phyloP scores from a whole-genome alignment of 2,888 invertebrate species.

The Tenthredo scrophulariae region DNA sequence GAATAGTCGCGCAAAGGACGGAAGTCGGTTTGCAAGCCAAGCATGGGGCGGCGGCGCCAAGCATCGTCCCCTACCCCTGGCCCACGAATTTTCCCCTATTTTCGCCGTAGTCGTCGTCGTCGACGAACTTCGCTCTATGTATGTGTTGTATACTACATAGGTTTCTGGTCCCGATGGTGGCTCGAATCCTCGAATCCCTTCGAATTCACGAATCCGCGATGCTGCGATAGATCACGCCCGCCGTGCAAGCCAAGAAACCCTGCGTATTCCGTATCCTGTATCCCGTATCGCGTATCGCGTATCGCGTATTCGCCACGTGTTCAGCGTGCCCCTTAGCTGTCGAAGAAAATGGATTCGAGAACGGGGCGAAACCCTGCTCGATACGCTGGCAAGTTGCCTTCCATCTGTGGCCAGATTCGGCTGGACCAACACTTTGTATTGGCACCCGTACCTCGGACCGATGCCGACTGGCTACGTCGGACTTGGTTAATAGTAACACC shows the following conservation, averaged over 20 bases:
- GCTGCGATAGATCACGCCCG: constrained; percentile 73
- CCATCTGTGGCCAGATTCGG: constrained; percentile 23
- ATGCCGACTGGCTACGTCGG: not conserved
- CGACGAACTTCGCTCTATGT: constrained; percentile 29
- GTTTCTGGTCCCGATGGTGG: not conserved
- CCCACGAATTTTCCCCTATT: constrained; percentile 50
- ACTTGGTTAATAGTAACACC: not conserved
- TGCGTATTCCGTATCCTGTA: constrained; percentile 52
- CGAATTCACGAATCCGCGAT: constrained; percentile 68
- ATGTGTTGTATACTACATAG: not conserved
- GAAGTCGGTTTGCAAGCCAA: constrained; percentile 78
- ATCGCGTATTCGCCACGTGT: constrained; percentile 61
- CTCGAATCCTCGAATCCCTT: constrained; percentile 56
- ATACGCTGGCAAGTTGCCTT: constrained; percentile 63
- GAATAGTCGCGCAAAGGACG: constrained; percentile 76
- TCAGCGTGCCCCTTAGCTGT: constrained; percentile 48
- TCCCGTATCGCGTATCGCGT: constrained; percentile 32
- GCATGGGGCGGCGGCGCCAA: constrained; percentile 76
- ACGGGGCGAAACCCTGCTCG: constrained; percentile 61
- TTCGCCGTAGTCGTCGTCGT: constrained; percentile 21
- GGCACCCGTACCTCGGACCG: not conserved
- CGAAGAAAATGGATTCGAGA: constrained; percentile 60
- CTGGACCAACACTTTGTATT: constrained; percentile 36
- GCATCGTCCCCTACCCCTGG: constrained; percentile 64
- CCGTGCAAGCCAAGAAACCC: constrained; percentile 54